Evolutionary conservation across 1,140 invertebrate genomes (phyloP), one percentile per base, ranked within the genome.

Genomic region (Stenopsyche tienmushanensis): DNA sequence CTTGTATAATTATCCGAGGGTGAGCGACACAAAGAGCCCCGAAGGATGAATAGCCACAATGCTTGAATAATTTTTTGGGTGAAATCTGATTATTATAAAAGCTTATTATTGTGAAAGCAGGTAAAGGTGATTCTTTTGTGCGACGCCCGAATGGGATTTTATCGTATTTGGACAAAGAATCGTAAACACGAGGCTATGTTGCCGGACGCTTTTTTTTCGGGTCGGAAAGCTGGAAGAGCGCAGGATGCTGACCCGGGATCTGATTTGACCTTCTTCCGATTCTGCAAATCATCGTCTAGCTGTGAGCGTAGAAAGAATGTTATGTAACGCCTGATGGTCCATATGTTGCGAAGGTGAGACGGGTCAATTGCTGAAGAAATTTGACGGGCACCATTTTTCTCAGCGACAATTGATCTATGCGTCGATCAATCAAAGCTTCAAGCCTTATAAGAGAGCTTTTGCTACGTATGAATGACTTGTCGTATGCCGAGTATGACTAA

Each of bases 31-130:
- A 34, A 5, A 34, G 13, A 34, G 29, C 5, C 5, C 29, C 29
- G 5, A 5, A 13, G 29, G 29, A 13, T 34, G 29, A 34, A 34
- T 34, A 34, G 29, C 13, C 13, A n/a, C n/a, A n/a, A 34, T 34
- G 29, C 29, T 7, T 13, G 29, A 34, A 34, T 34, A 34, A 34
- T 47, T 47, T 47, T 47, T 47, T 20, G 10, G 10, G 18, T 47
- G 17, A 47, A 47, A 47, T 47, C 44, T 20, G 29, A 34, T 34
- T 47, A 47, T 47, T 47, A 47, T 47, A 20, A 20, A 20, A 20
- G 44, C 44, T 47, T 47, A 47, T 47, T 47, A 47, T 47, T 47
- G 8, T n/a, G 5, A 47, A 9, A 9, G 10, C 44, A 47, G 44
- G 44, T 47, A 47, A 47, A 39, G 34, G 18, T 18, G 29, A 47